A percentile compares a stretch with the other conserved stretches of the same genome.
Conservation (phyloP, 2,888 invertebrate genomes). For the Caenorhabditis sp. region DNA sequence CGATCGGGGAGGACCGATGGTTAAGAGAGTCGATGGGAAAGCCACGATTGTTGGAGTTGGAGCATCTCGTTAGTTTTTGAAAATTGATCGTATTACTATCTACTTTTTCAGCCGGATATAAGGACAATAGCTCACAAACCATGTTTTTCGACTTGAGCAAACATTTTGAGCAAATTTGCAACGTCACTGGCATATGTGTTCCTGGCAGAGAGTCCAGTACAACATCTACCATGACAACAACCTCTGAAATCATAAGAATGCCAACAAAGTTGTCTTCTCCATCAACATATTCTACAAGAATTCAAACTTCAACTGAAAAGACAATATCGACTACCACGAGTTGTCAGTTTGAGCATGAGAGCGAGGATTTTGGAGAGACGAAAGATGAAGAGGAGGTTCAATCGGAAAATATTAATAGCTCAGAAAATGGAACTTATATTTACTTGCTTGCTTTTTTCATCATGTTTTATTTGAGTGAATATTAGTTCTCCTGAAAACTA, state of each 20-base stretch:
- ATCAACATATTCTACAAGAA: neutral
- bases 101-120: slow-evolving; percentile 4
- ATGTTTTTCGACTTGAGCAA: neutral
- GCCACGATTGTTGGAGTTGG: slow-evolving; percentile 1
- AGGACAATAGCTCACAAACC: neutral
- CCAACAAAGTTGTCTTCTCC: neutral
- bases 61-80: neutral
- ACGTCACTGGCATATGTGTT: neutral
- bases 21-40: neutral
- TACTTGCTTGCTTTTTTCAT: neutral
- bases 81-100: neutral
- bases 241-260: neutral
- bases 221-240: neutral
- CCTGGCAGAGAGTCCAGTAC: neutral
- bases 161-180: neutral
- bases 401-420: neutral
- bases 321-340: neutral
- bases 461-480: neutral
- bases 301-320: neutral
- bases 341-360: neutral
- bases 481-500: slow-evolving; percentile 1
- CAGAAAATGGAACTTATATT: neutral
- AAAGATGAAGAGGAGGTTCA: neutral
- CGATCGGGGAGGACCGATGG: slow-evolving; percentile 23
- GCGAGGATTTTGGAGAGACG: neutral